Conservation (phyloP, 2,888 invertebrate species). For the Deilephila elpenor region DNA sequence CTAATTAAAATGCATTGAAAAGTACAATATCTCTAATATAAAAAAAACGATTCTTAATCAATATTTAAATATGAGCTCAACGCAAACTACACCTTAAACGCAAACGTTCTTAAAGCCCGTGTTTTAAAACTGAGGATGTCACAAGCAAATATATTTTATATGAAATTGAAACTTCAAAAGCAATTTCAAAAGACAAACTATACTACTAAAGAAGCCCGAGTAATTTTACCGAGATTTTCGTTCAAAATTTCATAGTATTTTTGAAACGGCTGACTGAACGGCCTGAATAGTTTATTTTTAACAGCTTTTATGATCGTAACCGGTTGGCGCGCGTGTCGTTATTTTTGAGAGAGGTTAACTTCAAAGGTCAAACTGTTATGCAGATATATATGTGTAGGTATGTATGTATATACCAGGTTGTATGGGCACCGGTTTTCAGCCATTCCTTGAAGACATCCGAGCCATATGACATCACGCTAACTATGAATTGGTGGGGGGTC, state of each 20-base stretch:
- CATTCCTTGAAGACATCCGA: no score
- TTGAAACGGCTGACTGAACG: slow-evolving; percentile 14
- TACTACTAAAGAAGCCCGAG: not conserved
- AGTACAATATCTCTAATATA: no score
- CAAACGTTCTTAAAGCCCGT: no score
- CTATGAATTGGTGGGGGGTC: no score
- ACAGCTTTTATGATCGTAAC: slow-evolving; percentile 13
- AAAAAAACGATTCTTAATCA: no score
- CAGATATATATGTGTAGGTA: not conserved
- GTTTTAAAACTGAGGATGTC: no score
- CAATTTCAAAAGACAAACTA: not conserved
- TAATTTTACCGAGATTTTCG: slow-evolving; percentile 5
- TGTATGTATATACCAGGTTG: not conserved
- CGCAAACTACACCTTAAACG: no score
- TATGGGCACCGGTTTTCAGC: not conserved
- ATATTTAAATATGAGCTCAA: no score
- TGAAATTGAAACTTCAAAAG: not conserved
- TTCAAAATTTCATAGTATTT: slow-evolving; percentile 4
- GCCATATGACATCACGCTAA: no score
- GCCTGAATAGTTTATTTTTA: slow-evolving; percentile 19
- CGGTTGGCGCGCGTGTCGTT: not conserved
- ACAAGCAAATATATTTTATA: not conserved
- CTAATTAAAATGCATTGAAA: no score
- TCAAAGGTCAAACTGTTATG: not conserved
- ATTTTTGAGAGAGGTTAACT: slow-evolving; percentile 7